Evolutionary conservation across 2,797 vertebrate species (phyloP).

Genomic region (Alosa sapidissima): DNA sequence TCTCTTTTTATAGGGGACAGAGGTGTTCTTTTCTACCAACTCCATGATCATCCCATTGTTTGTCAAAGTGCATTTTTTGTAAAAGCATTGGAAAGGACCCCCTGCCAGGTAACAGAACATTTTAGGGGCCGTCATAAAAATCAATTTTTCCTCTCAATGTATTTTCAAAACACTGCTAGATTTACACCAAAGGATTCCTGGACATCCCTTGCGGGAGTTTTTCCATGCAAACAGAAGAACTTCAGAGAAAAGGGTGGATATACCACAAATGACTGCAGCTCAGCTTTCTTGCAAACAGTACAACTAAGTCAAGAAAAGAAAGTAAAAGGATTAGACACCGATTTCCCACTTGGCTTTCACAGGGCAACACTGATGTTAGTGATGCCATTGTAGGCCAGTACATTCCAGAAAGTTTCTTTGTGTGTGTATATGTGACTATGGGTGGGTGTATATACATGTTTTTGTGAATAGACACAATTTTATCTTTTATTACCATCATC

Average conservation of each 20-base stretch:
- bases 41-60: constrained; percentile 43
- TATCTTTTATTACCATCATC: neutral
- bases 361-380: neutral
- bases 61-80: constrained; percentile 69
- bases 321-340: constrained; percentile 59
- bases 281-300: constrained; percentile 75
- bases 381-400: neutral
- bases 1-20: constrained; percentile 42
- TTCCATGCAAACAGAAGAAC: constrained; percentile 63
- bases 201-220: constrained; percentile 69
- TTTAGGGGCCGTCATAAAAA: constrained; percentile 72
- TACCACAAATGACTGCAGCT: constrained; percentile 69
- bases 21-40: constrained; percentile 50
- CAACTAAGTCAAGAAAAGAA: constrained; percentile 74
- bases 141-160: constrained; percentile 77
- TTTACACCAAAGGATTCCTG: constrained; percentile 70
- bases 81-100: constrained; percentile 73
- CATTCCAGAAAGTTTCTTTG: constrained; percentile 52
- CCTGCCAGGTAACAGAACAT: constrained; percentile 70
- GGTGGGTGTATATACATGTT: neutral
- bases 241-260: constrained; percentile 69
- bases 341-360: constrained; percentile 70
- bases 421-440: neutral
- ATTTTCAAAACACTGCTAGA: constrained; percentile 72
- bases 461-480: neutral